Conservation (phyloP, 2,888 invertebrate genomes). For the Nysson spinosus region DNA sequence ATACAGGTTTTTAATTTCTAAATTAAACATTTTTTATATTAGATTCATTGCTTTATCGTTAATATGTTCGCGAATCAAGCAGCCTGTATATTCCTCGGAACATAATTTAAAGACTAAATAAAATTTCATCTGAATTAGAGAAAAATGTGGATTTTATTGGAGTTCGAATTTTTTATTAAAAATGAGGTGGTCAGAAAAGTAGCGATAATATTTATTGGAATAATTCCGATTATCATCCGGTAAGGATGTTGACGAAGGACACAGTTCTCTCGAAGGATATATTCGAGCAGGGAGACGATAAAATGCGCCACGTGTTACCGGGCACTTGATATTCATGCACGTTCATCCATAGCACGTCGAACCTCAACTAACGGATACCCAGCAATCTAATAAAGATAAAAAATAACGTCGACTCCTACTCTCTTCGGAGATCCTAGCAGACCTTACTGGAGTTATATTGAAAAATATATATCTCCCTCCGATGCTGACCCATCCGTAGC, state of each 20-base stretch:
- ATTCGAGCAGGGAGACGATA: conserved; percentile 52
- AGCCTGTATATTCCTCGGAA: no score
- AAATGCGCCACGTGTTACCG: conserved; percentile 66
- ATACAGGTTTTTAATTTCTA: no score
- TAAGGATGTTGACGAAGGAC: conserved; percentile 32
- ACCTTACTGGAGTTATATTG: conserved; percentile 67
- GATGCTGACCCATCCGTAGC: conserved; percentile 70
- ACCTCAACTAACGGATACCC: conserved; percentile 70
- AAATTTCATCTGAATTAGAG: no score
- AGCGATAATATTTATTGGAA: conserved; percentile 9
- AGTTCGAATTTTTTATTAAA: no score
- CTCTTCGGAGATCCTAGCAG: conserved; percentile 53
- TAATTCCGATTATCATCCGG: background rate
- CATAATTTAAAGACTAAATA: no score
- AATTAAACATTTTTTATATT: no score
- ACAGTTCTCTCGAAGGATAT: conserved; percentile 34
- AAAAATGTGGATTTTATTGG: no score
- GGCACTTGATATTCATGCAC: conserved; percentile 68
- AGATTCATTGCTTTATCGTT: no score
- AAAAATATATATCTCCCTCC: conserved; percentile 72
- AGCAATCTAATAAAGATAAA: conserved; percentile 77
- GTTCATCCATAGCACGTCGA: conserved; percentile 68
- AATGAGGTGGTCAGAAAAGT: no score
- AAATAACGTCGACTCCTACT: conserved; percentile 71
- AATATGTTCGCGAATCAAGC: no score